Conservation (phyloP, 2,797 vertebrate species). For the Phataginus tricuspis region DNA sequence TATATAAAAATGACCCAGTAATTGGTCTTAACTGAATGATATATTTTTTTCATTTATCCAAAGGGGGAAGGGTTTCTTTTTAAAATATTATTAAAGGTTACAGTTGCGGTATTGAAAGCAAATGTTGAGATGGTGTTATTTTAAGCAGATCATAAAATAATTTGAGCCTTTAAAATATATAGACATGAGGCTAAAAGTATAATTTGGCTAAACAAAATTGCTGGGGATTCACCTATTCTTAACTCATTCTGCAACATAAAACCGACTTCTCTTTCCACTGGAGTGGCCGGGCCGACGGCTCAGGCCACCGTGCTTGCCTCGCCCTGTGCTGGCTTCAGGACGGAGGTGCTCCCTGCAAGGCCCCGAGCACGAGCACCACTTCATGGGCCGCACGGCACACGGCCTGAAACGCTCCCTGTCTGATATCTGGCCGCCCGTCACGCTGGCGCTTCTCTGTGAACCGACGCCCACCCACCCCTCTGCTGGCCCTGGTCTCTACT, state of each 20-base stretch:
- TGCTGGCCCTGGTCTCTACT: too few species aligned
- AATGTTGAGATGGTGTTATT: not conserved
- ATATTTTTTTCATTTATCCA: not conserved
- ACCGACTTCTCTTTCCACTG: not conserved
- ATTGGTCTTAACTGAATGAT: not conserved
- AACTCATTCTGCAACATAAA: not conserved
- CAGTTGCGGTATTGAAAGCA: not conserved
- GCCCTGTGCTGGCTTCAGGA: too few species aligned
- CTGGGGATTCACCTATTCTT: not conserved
- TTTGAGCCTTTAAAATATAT: not conserved
- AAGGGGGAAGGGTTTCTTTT: not conserved
- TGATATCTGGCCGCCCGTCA: not conserved
- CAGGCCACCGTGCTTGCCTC: fast-evolving
- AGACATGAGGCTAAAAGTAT: not conserved
- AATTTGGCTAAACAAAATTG: not conserved
- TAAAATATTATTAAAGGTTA: not conserved
- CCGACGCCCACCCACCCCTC: too few species aligned
- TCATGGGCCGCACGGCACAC: not conserved
- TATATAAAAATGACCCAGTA: not conserved
- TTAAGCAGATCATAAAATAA: slow-evolving; percentile 11
- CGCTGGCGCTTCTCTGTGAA: too few species aligned
- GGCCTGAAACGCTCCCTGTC: not conserved
- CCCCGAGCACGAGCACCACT: not conserved
- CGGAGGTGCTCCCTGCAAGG: too few species aligned
- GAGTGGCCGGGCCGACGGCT: not conserved